Evolutionary conservation across 2,888 invertebrate genomes (phyloP), one percentile per base, ranked within the genome.

Genomic region (Andrena dorsata): DNA sequence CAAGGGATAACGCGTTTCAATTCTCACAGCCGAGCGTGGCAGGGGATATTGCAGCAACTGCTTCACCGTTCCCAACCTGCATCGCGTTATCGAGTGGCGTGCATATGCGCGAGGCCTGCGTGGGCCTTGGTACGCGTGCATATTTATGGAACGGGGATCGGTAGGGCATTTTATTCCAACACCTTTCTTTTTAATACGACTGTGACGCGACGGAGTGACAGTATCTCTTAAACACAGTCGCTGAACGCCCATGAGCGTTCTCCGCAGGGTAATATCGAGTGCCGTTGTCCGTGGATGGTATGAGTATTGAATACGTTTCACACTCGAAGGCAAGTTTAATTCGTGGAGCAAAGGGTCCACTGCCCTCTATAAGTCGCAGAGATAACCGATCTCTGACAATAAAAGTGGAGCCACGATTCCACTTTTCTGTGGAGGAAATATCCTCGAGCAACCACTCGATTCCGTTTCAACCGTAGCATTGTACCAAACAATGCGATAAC

Each of bases 41-140:
- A 60, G 61, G 56, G 71, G 70, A 73, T 77, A 28, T 73, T 78
- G 53, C 73, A 26, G 68, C 78, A 76, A 82, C 66, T 35, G 76
- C n/a, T 56, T 69, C 73, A 70, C 51, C 65, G 73, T 77, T 81
- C 63, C 68, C 58, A 72, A 51, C 30, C 76, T 53, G 70, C 53
- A 30, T 58, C 72, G 23, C 66, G 66, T 72, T 72, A 72, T 77
- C 51, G 77, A 72, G 61, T 61, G 41, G 68, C 28, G 23, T 49
- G 49, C 30, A 49, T 49, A 23, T 26, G 28, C 70, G 30, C 8
- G 32, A 35, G 41, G 6, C 64, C 20, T 63, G 41, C 30, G 30
- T 61, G n/a, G 20, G 51, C 51, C 20, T 61, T 63, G 32, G 32
- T 63, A 35, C 61, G 10, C 61, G 63, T 20, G 63, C 20, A 63